These are phyloP conservation scores for Liasis olivaceus DNA, from an alignment of 2,797 vertebrate genomes.

Conservation along the genomic window DNA sequence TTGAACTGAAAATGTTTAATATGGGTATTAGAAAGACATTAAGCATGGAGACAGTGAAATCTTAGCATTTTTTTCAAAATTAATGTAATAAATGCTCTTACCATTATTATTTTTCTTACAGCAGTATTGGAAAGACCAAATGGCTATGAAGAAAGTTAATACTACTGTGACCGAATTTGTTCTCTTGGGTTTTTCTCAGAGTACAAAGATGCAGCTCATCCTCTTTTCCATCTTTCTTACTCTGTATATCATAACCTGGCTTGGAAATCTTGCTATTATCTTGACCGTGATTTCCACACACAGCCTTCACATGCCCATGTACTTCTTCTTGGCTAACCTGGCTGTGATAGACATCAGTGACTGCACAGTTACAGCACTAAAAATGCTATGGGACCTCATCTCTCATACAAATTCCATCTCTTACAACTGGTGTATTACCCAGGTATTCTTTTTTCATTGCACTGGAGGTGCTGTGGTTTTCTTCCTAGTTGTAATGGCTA, in stretches of 20 bases:
- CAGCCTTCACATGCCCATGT: conserved; percentile 6
- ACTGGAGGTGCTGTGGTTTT: background rate
- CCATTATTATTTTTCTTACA: background rate
- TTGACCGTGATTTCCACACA: background rate
- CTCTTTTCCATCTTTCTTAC: conserved; percentile 1
- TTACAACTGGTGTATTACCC: background rate
- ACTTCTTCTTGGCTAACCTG: background rate
- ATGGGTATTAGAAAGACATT: background rate
- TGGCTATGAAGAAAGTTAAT: background rate
- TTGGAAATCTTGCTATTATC: background rate
- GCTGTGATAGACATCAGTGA: conserved; percentile 14
- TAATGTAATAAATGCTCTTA: background rate
- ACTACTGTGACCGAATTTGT: background rate
- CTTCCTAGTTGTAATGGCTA: background rate
- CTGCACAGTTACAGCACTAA: background rate
- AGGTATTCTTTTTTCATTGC: conserved; percentile 4
- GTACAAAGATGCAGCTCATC: background rate
- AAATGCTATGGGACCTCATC: background rate
- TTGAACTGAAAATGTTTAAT: background rate
- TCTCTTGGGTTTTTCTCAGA: conserved; percentile 8
- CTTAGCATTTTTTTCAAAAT: background rate
- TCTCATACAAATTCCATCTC: background rate
- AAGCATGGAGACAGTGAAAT: background rate
- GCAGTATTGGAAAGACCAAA: background rate
- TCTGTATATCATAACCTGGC: conserved; percentile 3